Evolutionary conservation across 2,797 vertebrate species (phyloP).

Genomic region (Chaenodraco wilsoni): DNA sequence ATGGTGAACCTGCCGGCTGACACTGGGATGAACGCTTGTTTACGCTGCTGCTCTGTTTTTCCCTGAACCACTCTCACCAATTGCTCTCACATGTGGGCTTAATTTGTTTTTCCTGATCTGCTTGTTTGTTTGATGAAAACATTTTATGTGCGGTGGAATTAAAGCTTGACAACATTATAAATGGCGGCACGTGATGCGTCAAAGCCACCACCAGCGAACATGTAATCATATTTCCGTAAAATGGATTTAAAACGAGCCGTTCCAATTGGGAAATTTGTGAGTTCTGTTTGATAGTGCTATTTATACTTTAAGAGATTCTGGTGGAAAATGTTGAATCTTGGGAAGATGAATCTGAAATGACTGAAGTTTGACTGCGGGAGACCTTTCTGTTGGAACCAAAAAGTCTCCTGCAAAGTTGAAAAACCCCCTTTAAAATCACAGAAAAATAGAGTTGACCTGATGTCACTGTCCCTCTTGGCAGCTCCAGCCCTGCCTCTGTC

Average conservation of each 20-base stretch:
- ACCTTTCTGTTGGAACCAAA: background rate
- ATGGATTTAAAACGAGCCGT: background rate
- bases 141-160: constrained; percentile 58
- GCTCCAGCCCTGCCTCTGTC: background rate
- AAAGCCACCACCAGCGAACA: background rate
- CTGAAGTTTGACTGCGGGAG: background rate
- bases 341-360: background rate
- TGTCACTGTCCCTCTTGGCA: background rate
- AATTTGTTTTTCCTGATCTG: constrained; percentile 81
- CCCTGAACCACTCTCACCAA: constrained; percentile 62
- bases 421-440: background rate
- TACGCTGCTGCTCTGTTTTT: constrained; percentile 65
- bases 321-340: background rate
- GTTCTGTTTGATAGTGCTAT: background rate
- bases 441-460: constrained; percentile 1
- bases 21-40: constrained; percentile 62
- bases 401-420: background rate
- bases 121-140: constrained; percentile 66
- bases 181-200: constrained; percentile 44
- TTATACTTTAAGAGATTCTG: background rate
- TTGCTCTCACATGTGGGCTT: constrained; percentile 80
- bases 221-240: background rate
- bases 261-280: background rate
- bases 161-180: constrained; percentile 53
- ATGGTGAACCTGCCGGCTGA: constrained; percentile 43